phyloP scores from a whole-genome alignment of 2,888 invertebrate species.

The Lymantria monacha region DNA sequence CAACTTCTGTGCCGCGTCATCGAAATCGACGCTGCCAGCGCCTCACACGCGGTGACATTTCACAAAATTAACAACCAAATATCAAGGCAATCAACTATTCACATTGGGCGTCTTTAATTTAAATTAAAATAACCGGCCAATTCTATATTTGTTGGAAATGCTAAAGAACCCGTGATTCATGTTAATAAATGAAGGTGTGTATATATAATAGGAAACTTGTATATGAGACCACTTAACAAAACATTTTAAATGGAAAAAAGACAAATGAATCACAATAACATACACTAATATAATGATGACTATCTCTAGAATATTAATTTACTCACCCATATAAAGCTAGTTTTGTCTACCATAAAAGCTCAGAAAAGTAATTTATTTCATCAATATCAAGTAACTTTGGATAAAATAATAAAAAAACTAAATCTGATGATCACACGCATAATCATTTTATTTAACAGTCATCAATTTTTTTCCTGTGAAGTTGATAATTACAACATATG shows the following conservation, averaged over 20 bases:
- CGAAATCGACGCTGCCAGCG: slow-evolving; percentile 3
- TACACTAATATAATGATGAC: slow-evolving; percentile 7
- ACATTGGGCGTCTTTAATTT: slow-evolving; percentile 42
- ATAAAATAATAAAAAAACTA: not conserved
- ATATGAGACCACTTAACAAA: slow-evolving; percentile 42
- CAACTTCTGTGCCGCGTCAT: slow-evolving; percentile 24
- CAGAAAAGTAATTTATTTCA: not conserved
- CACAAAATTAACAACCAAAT: slow-evolving; percentile 59
- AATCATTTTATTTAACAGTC: too few species aligned
- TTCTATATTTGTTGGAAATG: slow-evolving; percentile 46
- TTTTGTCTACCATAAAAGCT: slow-evolving; percentile 17
- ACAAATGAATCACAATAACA: slow-evolving; percentile 35
- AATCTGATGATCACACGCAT: too few species aligned
- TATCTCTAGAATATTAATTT: slow-evolving; percentile 21
- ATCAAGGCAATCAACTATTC: slow-evolving; percentile 68
- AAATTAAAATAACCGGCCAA: slow-evolving; percentile 44
- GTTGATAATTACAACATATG: too few species aligned
- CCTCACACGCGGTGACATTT: slow-evolving; percentile 52
- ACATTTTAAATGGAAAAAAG: slow-evolving; percentile 27
- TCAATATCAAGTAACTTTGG: not conserved
- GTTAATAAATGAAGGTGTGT: slow-evolving; percentile 52
- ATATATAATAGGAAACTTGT: slow-evolving; percentile 69
- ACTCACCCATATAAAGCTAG: slow-evolving; percentile 13
- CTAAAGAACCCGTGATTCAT: slow-evolving; percentile 62
- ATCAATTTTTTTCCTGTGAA: too few species aligned